phyloP scores from a whole-genome alignment of 2,113 vertebrate genomes.

The Trichechus manatus region DNA sequence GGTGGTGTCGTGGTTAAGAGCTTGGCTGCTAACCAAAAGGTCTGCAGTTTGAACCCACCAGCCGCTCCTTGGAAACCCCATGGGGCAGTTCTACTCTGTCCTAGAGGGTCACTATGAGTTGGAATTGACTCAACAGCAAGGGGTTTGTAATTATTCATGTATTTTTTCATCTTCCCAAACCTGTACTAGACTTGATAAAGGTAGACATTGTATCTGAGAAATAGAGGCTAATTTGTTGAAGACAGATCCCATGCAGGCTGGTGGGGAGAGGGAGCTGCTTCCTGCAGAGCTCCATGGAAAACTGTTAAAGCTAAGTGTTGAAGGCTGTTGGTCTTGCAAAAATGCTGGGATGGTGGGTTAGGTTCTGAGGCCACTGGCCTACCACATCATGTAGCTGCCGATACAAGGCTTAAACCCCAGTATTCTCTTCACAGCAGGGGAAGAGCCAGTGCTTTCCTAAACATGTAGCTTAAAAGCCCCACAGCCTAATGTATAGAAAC shows the following conservation, averaged over 20 bases:
- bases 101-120: no score
- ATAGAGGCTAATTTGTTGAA: not conserved
- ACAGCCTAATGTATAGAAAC: not conserved
- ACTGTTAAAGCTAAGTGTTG: not conserved
- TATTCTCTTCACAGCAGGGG: not conserved
- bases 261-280: not conserved
- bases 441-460: not conserved
- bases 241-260: not conserved
- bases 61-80: no score
- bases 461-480: not conserved
- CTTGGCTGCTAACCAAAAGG: no score
- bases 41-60: no score
- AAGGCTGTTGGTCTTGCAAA: not conserved
- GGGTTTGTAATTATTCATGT: no score
- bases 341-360: not conserved
- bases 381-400: not conserved
- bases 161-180: not conserved
- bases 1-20: no score
- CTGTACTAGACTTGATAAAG: not conserved
- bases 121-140: no score
- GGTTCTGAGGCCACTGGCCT: not conserved
- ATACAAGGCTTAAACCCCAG: not conserved
- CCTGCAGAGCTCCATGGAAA: not conserved
- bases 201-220: not conserved
- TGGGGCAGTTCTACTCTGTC: no score